Base-by-base conservation (phyloP, 2,113 vertebrate species). In the Labrus mixtus region DNA sequence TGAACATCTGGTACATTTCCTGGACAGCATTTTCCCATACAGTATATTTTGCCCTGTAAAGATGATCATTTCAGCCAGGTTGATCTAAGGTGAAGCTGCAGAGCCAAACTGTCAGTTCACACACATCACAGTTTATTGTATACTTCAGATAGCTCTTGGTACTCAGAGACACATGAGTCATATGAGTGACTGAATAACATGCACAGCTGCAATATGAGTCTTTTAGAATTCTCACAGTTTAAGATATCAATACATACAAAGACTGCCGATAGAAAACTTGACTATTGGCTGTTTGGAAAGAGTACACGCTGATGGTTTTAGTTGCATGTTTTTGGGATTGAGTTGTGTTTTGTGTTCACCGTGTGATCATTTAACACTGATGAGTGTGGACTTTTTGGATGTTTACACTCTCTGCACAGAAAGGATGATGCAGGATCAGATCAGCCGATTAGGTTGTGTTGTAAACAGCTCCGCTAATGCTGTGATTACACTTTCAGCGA, bases 391-490 rank as follows among this genome's bases (percentile, higher is more conserved):
- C 37, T 58, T 60, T 57, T 45, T 11, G 29, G 29, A 33, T 80
- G 33, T 71, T 60, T 78, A 62, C 57, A 9, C 63, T 48, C n/a
- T 51, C 51, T 8, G 29, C 63, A 23, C 10, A 15, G 36, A 54
- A 61, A 61, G 61, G 68, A 51, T 54, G 76, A 74, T 37, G 54
- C 23, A 11, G 39, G 66, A 68, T 11, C 58, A 72, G 55, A 48
- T 79, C 56, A 71, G 68, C 48, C 16, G 43, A 78, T 82, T 62
- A 69, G 8, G 16, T 7, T 15, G 62, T 45, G 64, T 53, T 41
- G 68, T 72, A 76, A 81, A 80, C 79, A 79, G 57, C 60, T 12
- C 58, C 0, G 43, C 68, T 76, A 55, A 76, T 56, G 59, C 66
- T 55, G 56, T 23, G 37, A 68, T 87, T 72, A 87, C 22, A 62